Evolutionary conservation across 2,797 vertebrate species (phyloP).

Genomic region (Rhyacichthys aspro): DNA sequence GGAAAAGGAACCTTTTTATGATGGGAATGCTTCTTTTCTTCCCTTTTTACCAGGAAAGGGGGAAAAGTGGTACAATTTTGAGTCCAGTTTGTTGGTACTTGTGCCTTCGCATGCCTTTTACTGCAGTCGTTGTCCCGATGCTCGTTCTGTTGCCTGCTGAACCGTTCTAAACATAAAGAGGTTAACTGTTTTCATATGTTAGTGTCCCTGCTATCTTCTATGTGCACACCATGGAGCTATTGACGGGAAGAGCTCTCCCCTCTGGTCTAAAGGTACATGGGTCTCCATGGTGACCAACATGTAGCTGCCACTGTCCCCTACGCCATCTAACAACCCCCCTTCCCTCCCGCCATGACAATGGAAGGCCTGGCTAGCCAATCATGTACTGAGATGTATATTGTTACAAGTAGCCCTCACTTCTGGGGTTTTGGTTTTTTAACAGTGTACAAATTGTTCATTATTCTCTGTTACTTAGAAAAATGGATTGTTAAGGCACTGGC

Average conservation of each 20-base stretch:
- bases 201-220: constrained; percentile 58
- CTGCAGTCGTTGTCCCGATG: constrained; percentile 77
- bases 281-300: constrained; percentile 65
- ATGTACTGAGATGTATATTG: constrained; percentile 66
- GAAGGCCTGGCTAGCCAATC: constrained; percentile 51
- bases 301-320: constrained; percentile 67
- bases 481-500: constrained; percentile 43
- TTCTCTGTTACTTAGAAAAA: constrained; percentile 50
- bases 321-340: constrained; percentile 1
- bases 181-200: constrained; percentile 67
- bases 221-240: constrained; percentile 64
- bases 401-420: constrained; percentile 52
- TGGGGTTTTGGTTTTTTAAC: constrained; percentile 65
- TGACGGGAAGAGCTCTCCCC: constrained; percentile 42
- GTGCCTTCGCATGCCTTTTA: constrained; percentile 86
- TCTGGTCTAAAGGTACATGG: constrained; percentile 59
- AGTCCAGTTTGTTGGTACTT: constrained; percentile 82
- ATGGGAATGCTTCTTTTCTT: constrained; percentile 61
- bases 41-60: constrained; percentile 37
- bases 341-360: constrained; percentile 57
- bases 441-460: constrained; percentile 51
- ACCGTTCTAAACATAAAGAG: constrained; percentile 67
- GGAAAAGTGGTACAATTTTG: constrained; percentile 62
- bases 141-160: constrained; percentile 80
- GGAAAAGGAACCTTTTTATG: constrained; percentile 63